Evolutionary conservation across 1,140 invertebrate species (phyloP).

Genomic region (Arctopsyche grandis): DNA sequence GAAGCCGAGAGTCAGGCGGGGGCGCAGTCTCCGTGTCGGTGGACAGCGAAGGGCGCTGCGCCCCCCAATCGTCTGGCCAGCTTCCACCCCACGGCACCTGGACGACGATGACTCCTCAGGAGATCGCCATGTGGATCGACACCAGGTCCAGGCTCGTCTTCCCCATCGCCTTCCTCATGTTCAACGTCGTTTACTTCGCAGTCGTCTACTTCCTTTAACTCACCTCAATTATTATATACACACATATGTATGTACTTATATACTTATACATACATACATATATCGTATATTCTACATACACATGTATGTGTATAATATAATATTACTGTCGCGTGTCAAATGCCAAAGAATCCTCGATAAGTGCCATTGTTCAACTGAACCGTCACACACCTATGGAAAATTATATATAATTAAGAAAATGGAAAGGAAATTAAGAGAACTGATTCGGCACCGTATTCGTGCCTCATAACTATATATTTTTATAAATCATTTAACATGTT

Average conservation of each 20-base stretch:
- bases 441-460: no score
- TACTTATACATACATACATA: no score
- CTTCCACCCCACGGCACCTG: conserved; percentile 66
- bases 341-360: conserved; percentile 8
- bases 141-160: conserved; percentile 80
- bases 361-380: background rate
- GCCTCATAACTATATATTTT: no score
- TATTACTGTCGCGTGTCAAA: background rate
- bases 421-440: no score
- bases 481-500: no score
- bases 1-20: conserved; percentile 54
- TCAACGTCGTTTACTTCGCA: conserved; percentile 87
- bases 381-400: background rate
- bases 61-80: conserved; percentile 58
- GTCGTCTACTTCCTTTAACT: conserved; percentile 72
- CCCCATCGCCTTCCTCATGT: conserved; percentile 80
- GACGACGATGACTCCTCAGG: conserved; percentile 86
- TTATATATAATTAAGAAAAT: background rate
- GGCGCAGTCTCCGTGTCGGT: conserved; percentile 54
- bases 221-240: background rate
- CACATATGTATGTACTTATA: no score
- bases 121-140: conserved; percentile 89
- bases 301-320: no score
- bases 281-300: no score
- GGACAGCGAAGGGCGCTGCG: conserved; percentile 57